Percentiles rank a stretch among this genome's conserved stretches.
Conservation (phyloP, 2,797 vertebrate genomes). For the Enteromius viviparus region DNA sequence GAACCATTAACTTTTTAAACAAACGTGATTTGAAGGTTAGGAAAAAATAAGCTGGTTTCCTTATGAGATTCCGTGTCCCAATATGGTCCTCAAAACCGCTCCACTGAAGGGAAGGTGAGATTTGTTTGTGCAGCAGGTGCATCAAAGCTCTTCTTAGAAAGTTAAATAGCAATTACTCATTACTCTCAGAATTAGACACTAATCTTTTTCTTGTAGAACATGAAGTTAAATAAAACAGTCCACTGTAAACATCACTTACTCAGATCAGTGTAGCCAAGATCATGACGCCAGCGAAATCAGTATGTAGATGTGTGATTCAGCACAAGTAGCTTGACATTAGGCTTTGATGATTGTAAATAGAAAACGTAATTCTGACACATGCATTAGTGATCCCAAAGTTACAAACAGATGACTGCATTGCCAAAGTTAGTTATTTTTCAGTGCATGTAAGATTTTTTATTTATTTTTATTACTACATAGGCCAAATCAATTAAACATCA, state of each 20-base stretch:
- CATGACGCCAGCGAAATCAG: not conserved
- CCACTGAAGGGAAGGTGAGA: not conserved
- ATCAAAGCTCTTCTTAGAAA: not conserved
- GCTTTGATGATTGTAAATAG: not conserved
- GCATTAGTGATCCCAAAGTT: conserved; percentile 4
- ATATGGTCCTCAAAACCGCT: not conserved
- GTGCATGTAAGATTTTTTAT: too few relatives aligned
- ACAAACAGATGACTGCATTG: not conserved
- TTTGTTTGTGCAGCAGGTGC: not conserved
- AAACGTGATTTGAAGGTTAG: not conserved
- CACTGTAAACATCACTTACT: not conserved
- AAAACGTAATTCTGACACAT: not conserved
- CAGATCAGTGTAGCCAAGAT: not conserved
- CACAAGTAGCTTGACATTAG: not conserved
- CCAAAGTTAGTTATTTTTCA: not conserved
- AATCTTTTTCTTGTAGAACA: not conserved
- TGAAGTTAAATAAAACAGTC: not conserved
- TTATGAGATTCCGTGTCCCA: not conserved
- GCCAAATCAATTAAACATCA: not conserved
- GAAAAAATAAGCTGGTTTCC: not conserved
- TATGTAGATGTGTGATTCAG: conserved; percentile 1
- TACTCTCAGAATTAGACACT: not conserved
- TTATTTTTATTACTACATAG: too few relatives aligned
- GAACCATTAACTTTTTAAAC: not conserved
- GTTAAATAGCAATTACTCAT: not conserved